Evolutionary conservation across 35 echinoderm and acorn worm genomes (phyloP), one percentile per base, ranked within the genome.

Genomic region (Ptychodera flava): DNA sequence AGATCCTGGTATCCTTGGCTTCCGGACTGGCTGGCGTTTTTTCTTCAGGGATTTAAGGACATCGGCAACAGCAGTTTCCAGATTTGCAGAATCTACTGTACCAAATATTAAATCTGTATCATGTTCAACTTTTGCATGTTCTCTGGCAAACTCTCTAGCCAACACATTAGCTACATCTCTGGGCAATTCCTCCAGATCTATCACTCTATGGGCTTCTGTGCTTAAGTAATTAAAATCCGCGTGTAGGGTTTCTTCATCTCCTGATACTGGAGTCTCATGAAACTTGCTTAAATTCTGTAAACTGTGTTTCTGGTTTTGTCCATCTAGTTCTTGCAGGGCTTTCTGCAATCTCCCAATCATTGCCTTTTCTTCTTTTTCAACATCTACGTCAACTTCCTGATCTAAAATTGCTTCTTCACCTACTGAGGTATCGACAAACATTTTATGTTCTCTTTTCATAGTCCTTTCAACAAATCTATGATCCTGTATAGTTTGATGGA

Each of bases 1-100:
- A 31, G 76, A 77, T 64, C 45, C 85, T n/a, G 30, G 35, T 35
- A 35, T 36, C 86, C 86, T 92, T 52, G 37, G 84, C 86, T 75
- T 97, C 16, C 35, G 30, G 15, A 38, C 1, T 36, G 82, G 88
- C 0, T 37, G 31, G 33, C 22, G 82, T 33, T 85, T 86, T 45
- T 90, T 88, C 28, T 84, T 89, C 1, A 79, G 38, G 27, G 77
- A 75, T 80, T 89, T 86, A 29, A 97, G 34, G 32, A 79, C 90
- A 32, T 77, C 83, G 1, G 36, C 79, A 28, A 97, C 85, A 35
- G 77, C 88, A 38, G 87, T 84, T 81, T 97, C 95, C 75, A 97
- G 83, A 33, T 87, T 85, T 33, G 87, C 89, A 12, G 37, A 37
- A 0, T 37, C 33, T 37, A 83, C 35, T 28, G 34, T 35, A 1